Base-by-base conservation (phyloP, 1,140 invertebrate species). In the Meloidogyne chitwoodi region DNA sequence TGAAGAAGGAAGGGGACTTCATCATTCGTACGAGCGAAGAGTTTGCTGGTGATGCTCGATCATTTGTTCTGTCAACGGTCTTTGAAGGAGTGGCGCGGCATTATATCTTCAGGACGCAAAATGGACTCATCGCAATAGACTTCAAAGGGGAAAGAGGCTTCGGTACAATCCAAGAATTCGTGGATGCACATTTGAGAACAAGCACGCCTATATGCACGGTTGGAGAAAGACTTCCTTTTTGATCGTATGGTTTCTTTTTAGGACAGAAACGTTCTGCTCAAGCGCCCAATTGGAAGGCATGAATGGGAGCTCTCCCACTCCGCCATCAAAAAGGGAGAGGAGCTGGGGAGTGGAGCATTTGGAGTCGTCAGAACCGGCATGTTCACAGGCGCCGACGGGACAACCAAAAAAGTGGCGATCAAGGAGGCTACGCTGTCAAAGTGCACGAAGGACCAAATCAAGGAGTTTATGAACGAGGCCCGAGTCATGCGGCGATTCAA, bases 391-490 rank as follows among this genome's bases (percentile, higher is more conserved):
- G 38, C 12, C 1, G 38, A 41, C 38, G 38, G 38, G 12, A 41
- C 38, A 41, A 1, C 10, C 38, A 41, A 14, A 14, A 41, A 41
- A 41, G 38, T 41, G 38, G 38, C 38, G 1, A 41, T 41, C 1
- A 41, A 41, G 12, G 38, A 12, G 38, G 38, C 38, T 1, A 41
- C 38, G 12, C 8, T 31, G 29, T 31, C 8, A 8, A 41, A 41
- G 8, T 41, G 38, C 12, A 41, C 12, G 10, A 41, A 41, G 8
- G 38, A 41, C 8, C 8, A 80, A 65, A 66, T 80, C 64, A 80
- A 80, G 64, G 79, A 80, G 48, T 29, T 80, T 24, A 80, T 81
- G 79, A 64, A 71, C 29, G 79, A 80, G 63, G 79, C 79, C n/a
- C 71, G 79, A 41, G n/a, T 80, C 22, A 80, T 81, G 79, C 34